Evolutionary conservation across 53 echinoderm and acorn worm species (phyloP), one percentile per base, ranked within the genome.

Genomic region (Stichopus horrens): DNA sequence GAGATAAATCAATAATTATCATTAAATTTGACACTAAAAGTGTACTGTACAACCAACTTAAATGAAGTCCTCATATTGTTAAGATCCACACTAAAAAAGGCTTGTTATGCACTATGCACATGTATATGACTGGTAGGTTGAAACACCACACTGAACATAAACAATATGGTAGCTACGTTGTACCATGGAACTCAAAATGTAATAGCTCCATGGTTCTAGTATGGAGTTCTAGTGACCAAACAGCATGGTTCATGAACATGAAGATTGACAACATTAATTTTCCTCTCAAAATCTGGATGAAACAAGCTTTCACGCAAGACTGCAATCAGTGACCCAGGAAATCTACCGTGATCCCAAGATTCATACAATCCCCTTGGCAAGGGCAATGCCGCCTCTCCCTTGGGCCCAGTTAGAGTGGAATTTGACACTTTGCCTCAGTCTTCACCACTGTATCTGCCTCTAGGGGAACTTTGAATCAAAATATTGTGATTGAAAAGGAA

Each of bases 391-490:
- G 54, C 79, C 19, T 81, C 11, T 81, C 81, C 81, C 81, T 53
- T n/a, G 23, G 81, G 81, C 81, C 81, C 81, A 81, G 81, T 81
- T 20, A 81, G 57, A 58, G 56, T 81, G 81, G 8, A 57, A 81
- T 81, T 55, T 56, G 54, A 78, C n/a, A n/a, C 53, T 58, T 10
- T 55, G 81, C 81, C 19, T 7, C 21, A 20, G 9, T 7, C 37
- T 37, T 37, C 37, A 2, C 1, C 37, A 37, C 37, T 37, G 54
- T 55, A 79, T 21, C 57, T 16, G 13, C 81, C 81, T 20, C 22
- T 53, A 5, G 7, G 81, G 81, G 56, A 13, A 16, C 55, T 13
- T 81, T n/a, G 57, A 58, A 81, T 81, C 81, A 81, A 81, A 81
- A 81, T 81, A 81, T 81, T 81, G 55, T 56, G 81, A 56, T 81